A percentile compares a stretch with the other conserved stretches of the same genome.
Evolutionary conservation across 2,888 invertebrate genomes (phyloP).

Genomic region (Dolichomitus sp.): DNA sequence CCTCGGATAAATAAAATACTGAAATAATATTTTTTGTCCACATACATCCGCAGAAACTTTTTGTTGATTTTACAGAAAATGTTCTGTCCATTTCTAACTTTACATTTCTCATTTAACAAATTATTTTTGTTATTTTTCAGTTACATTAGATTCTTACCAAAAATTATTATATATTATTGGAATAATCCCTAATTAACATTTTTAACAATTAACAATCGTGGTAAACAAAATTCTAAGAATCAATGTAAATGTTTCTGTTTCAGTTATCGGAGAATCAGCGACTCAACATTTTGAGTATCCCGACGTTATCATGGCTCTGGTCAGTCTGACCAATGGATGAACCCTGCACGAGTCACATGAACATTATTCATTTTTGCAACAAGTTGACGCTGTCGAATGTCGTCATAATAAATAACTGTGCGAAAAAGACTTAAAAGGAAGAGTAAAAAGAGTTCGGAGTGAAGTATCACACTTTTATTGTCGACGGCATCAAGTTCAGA

Average conservation of each 20-base stretch:
- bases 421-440: not conserved
- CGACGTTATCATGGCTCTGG: constrained; percentile 3
- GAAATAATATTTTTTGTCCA: not conserved
- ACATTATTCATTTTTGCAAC: not conserved
- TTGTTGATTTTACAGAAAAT: too few species aligned
- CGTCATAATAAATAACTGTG: not conserved
- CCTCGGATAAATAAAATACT: not conserved
- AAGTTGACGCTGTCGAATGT: not conserved
- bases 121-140: too few species aligned
- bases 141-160: too few species aligned
- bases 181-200: not conserved
- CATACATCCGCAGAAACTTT: too few species aligned
- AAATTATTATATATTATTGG: too few species aligned
- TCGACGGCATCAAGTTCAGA: constrained; percentile 1
- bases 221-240: not conserved
- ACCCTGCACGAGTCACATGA: not conserved
- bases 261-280: constrained; percentile 14
- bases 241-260: constrained; percentile 16
- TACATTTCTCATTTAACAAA: too few species aligned
- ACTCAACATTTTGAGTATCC: not conserved
- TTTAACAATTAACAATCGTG: not conserved
- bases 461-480: not conserved
- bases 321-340: not conserved
- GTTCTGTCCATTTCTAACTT: too few species aligned
- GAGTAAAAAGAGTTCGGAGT: constrained; percentile 1